Evolutionary conservation across 2,888 invertebrate genomes (phyloP).

Genomic region (Sesia apiformis): DNA sequence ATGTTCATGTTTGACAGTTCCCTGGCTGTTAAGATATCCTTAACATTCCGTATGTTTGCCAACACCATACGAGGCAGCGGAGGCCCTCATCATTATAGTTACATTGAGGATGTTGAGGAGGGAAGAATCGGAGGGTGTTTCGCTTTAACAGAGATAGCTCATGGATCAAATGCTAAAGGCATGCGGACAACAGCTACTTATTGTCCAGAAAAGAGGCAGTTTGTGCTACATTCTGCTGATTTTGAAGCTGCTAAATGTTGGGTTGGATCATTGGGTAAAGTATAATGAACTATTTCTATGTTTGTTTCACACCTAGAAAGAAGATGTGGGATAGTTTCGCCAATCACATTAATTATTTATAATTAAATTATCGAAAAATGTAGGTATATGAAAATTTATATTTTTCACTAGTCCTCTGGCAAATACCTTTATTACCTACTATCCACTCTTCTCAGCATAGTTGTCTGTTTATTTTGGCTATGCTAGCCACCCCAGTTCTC

Average conservation of each 20-base stretch:
- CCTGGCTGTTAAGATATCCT: conserved; percentile 77
- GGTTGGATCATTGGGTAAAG: conserved; percentile 83
- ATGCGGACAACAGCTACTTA: conserved; percentile 91
- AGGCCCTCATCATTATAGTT: conserved; percentile 74
- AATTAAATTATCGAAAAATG: too few species aligned
- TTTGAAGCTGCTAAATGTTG: conserved; percentile 95
- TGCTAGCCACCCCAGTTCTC: too few species aligned
- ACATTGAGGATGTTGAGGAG: conserved; percentile 53
- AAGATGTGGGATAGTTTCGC: too few species aligned
- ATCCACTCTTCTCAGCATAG: not conserved
- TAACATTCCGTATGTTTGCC: conserved; percentile 80
- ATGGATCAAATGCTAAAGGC: conserved; percentile 92
- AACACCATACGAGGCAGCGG: conserved; percentile 79
- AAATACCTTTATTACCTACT: too few species aligned
- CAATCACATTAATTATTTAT: too few species aligned
- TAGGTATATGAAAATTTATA: too few species aligned
- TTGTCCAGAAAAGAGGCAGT: conserved; percentile 81
- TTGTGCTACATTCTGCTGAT: conserved; percentile 88
- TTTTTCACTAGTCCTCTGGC: too few species aligned
- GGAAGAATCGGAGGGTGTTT: conserved; percentile 76
- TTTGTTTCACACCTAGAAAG: too few species aligned
- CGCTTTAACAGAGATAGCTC: conserved; percentile 91
- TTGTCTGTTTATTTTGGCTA: too few species aligned
- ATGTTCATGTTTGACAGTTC: conserved; percentile 77
- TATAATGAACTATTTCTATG: not conserved